Base-by-base conservation (phyloP, 2,797 vertebrate species). In the Hapalemur alaotrensis region DNA sequence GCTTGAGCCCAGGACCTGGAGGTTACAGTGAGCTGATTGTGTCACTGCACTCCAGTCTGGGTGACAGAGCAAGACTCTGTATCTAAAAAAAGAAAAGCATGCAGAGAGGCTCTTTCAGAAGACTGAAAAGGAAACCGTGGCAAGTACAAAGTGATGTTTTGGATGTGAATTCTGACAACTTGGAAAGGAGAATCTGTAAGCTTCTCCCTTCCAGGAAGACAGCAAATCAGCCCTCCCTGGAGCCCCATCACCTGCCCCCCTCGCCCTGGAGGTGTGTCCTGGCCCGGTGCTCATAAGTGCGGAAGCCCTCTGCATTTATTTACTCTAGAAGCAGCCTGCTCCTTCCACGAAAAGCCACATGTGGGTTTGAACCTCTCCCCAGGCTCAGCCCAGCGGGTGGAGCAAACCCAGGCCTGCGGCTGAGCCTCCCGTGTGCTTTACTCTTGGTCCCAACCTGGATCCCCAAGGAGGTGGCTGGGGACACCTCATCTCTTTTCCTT, bases 291-390 rank as follows among this genome's bases (percentile, higher is more conserved):
- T 91, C 43, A 46, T 76, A 32, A 93, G 28, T 35, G 25, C 30
- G 22, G 90, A 95, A 95, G 83, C 6, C 59, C 8, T 72, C 35
- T 32, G 70, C 12, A 2, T 38, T 18, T 73, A 25, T 75, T 18
- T 73, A 30, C 65, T 92, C 72, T 69, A 52, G 87, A 78, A 81
- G 76, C 79, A 54, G 63, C 79, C 75, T 52, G 30, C 69, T 20
- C 72, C 46, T 90, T 93, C 95, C 69, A 72, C 23, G 89, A 95
- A 92, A 94, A 94, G 59, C 96, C 95, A 87, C 88, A 67, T 2
- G 80, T 94, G 91, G 93, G 59, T 79, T 96, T 95, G 38, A 67
- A 5, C 32, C 32, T 35, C 41, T 89, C 81, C 35, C 63, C 12
- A 14, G 50, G 13, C 78, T 57, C 57, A 89, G 65, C 84, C 15